Conservation (phyloP, 2,113 vertebrate genomes). For the Romanogobio albipinnatus region DNA sequence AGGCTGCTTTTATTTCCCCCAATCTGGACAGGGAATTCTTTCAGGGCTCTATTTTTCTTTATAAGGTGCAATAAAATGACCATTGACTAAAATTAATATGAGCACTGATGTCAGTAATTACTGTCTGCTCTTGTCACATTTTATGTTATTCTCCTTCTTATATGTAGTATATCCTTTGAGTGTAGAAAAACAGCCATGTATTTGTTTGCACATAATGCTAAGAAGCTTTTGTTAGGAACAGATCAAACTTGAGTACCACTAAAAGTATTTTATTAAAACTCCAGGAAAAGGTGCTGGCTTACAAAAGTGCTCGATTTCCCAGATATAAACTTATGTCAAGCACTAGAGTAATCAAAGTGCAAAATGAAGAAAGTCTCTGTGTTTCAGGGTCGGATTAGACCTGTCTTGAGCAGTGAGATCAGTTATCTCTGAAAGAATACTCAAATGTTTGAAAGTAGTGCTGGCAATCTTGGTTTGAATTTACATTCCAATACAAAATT, state of each 20-base stretch:
- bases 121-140: neutral
- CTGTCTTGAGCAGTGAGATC: slow-evolving; percentile 17
- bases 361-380: neutral
- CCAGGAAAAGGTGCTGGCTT: neutral
- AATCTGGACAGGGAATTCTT: slow-evolving; percentile 42
- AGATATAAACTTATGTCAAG: neutral
- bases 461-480: neutral
- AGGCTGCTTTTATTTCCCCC: slow-evolving; percentile 34
- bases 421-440: neutral
- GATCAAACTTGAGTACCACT: neutral
- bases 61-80: slow-evolving; percentile 23
- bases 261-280: slow-evolving; percentile 21
- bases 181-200: neutral
- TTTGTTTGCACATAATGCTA: neutral
- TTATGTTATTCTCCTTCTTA: slow-evolving; percentile 3
- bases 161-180: neutral
- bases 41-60: neutral
- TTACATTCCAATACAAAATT: neutral
- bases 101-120: slow-evolving; percentile 13
- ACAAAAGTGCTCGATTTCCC: neutral
- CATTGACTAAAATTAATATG: slow-evolving; percentile 23
- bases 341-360: neutral
- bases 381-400: neutral
- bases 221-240: neutral
- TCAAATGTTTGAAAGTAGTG: neutral